A percentile compares a stretch with the other conserved stretches of the same genome.
Conservation (phyloP, 1,140 invertebrate genomes). For the Amyelois transitella region DNA sequence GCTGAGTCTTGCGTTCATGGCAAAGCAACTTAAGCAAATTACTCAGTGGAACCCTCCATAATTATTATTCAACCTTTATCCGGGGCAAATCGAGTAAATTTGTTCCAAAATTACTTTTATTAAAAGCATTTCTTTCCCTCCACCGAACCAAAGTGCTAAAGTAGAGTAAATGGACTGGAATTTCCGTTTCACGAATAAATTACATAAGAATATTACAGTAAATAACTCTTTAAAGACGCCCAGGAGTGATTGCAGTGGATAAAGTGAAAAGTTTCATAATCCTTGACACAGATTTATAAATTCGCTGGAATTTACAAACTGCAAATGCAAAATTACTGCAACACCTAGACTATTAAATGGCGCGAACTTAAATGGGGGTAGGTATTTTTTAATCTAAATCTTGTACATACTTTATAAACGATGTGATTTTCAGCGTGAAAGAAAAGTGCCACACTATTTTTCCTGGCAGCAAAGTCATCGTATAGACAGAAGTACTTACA, state of each 20-base stretch:
- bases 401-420: not conserved
- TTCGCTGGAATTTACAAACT: too few species aligned
- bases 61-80: constrained; percentile 68
- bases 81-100: constrained; percentile 59
- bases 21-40: constrained; percentile 52
- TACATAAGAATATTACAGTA: constrained; percentile 45
- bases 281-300: too few species aligned
- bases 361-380: too few species aligned
- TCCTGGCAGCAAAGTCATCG: too few species aligned
- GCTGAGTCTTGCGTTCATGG: constrained; percentile 9
- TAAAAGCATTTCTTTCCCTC: constrained; percentile 64
- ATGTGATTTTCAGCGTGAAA: too few species aligned
- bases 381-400: not conserved
- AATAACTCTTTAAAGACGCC: constrained; percentile 39
- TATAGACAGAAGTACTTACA: too few species aligned
- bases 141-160: constrained; percentile 60
- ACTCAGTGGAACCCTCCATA: constrained; percentile 41
- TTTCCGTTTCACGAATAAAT: constrained; percentile 62
- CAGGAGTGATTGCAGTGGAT: constrained; percentile 6
- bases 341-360: too few species aligned
- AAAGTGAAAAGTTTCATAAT: not conserved
- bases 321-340: too few species aligned
- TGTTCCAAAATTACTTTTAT: constrained; percentile 65
- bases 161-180: constrained; percentile 66
- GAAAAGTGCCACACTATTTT: too few species aligned